Evolutionary conservation across 2,797 vertebrate genomes (phyloP).

Genomic region (Sebastes glaucus): DNA sequence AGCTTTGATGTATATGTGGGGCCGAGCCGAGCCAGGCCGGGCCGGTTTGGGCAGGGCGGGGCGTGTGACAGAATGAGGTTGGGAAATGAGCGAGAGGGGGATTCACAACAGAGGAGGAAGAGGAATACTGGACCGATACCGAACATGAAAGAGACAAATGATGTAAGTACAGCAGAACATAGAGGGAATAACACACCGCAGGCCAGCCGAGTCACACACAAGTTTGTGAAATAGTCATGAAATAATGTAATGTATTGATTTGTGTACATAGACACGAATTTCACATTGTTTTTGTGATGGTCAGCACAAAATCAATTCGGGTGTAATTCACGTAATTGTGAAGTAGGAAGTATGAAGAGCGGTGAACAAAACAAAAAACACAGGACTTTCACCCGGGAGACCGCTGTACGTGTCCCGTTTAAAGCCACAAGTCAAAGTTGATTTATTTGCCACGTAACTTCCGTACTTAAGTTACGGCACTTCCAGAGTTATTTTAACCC

Average conservation of each 20-base stretch:
- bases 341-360: too few relatives aligned
- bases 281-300: too few relatives aligned
- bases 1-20: constrained; percentile 78
- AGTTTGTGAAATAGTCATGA: too few relatives aligned
- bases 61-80: constrained; percentile 90
- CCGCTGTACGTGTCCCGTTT: rapidly evolving
- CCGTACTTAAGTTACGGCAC: rapidly evolving
- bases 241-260: too few relatives aligned
- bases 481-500: too few relatives aligned
- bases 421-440: too few relatives aligned
- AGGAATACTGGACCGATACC: neutral
- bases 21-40: constrained; percentile 44
- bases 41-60: constrained; percentile 63
- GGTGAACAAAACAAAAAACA: rapidly evolving
- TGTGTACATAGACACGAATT: too few relatives aligned
- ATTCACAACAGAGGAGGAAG: constrained; percentile 45
- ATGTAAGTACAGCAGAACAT: neutral
- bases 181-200: neutral
- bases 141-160: neutral
- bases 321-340: too few relatives aligned
- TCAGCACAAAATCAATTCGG: rapidly evolving
- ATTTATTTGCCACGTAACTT: too few relatives aligned
- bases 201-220: rapidly evolving
- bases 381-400: too few relatives aligned
- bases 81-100: constrained; percentile 72